phyloP scores from a whole-genome alignment of 1,140 invertebrate genomes.

The Drosophila repleta region DNA sequence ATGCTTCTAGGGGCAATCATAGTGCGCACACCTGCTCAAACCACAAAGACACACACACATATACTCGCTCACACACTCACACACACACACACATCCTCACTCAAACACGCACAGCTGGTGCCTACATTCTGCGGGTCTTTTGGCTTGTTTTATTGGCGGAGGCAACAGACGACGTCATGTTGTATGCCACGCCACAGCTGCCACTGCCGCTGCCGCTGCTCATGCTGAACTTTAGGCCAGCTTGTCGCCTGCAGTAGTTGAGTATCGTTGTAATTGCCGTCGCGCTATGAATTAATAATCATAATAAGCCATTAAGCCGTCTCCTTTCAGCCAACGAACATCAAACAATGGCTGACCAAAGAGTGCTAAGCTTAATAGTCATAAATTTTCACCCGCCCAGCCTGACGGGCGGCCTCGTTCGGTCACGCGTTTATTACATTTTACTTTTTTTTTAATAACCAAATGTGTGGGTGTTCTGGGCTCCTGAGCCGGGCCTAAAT shows the following conservation, averaged over 20 bases:
- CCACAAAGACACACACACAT: conserved; percentile 14
- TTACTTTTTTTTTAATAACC: conserved; percentile 3
- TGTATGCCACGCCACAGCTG: conserved; percentile 6
- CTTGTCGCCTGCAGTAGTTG: conserved; percentile 33
- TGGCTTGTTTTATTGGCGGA: conserved; percentile 64
- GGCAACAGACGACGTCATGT: conserved; percentile 21
- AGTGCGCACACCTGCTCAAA: conserved; percentile 19
- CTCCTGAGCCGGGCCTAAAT: conserved; percentile 54
- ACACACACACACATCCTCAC: neutral
- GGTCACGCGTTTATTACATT: conserved; percentile 14
- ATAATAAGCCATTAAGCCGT: conserved; percentile 66
- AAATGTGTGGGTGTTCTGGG: conserved; percentile 15
- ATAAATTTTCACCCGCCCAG: conserved; percentile 61
- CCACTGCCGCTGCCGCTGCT: neutral
- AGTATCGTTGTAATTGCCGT: conserved; percentile 47
- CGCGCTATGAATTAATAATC: conserved; percentile 72
- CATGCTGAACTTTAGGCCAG: conserved; percentile 1
- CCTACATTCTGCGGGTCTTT: conserved; percentile 30
- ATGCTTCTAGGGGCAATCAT: conserved; percentile 34
- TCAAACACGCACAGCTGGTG: conserved; percentile 1
- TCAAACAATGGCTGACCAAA: conserved; percentile 31
- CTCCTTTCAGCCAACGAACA: conserved; percentile 3
- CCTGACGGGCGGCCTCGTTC: conserved; percentile 23
- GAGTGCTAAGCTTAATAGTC: conserved; percentile 69
- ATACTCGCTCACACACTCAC: neutral